These are phyloP conservation scores for Lepilemur septentrionalis DNA, from an alignment of 2,797 vertebrate genomes.

Conservation along the genomic window DNA sequence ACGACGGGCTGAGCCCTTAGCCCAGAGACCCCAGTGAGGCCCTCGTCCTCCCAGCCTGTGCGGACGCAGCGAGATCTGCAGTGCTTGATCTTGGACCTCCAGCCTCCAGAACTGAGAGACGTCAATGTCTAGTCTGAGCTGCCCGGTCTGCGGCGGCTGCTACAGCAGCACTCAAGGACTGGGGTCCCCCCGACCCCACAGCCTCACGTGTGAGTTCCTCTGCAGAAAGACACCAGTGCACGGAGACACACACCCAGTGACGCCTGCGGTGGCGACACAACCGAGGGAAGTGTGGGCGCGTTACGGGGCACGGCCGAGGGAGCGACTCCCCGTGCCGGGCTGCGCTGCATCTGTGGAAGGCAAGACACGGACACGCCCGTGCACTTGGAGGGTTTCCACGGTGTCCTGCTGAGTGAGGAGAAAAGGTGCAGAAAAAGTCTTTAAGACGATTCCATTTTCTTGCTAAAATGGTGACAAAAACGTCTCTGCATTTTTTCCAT, in stretches of 20 bases:
- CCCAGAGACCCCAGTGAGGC: too few species aligned
- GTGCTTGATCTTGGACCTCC: not conserved
- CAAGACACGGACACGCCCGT: not conserved
- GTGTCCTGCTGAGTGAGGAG: too few species aligned
- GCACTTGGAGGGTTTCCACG: not conserved
- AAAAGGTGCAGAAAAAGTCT: too few species aligned
- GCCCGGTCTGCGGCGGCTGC: not conserved
- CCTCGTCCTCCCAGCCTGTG: not conserved
- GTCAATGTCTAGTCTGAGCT: not conserved
- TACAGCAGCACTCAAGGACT: not conserved
- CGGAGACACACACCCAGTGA: fast-evolving
- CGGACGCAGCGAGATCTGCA: not conserved
- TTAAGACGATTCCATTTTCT: not conserved
- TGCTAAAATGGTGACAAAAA: not conserved
- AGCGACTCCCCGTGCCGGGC: fast-evolving
- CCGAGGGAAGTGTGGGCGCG: not conserved
- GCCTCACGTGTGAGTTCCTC: not conserved
- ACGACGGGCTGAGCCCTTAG: too few species aligned
- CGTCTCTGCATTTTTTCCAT: not conserved
- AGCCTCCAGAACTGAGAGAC: not conserved
- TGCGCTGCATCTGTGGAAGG: too few species aligned
- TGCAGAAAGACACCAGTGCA: fast-evolving
- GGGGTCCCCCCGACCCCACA: not conserved
- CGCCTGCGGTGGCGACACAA: fast-evolving
- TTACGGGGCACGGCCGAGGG: fast-evolving